Base-by-base conservation (phyloP, 1,140 invertebrate species). In the Lerema accius region DNA sequence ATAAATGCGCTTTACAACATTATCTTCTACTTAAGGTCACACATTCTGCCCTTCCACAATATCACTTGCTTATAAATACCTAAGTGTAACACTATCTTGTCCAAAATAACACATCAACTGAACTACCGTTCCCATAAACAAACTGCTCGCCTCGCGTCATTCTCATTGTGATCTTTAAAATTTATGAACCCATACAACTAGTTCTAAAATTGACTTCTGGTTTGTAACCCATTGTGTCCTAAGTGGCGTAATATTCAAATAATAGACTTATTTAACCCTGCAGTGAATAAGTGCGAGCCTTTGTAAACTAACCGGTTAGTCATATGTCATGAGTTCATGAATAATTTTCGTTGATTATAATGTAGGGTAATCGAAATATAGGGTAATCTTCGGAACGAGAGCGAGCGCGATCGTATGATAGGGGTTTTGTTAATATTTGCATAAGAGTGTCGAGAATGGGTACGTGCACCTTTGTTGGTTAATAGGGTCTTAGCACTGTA, bases 231-330 rank as follows among this genome's bases (percentile, higher is more conserved):
- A 77, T 84, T 84, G 82, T 84, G 17, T 26, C 46, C 40, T 76
- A 82, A 82, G 76, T 84, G 69, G 76, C 75, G 69, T 82, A 79
- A 82, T 82, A 81, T 84, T 84, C 55, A 74, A 84, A 82, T 82
- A 82, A 84, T 84, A 46, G 67, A 84, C 76, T 76, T 69, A 69
- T 64, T 69, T 70, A 75, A 78, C 71, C 71, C 68, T 50, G 28
- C 15, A 58, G 60, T 60, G 28, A 63, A 39, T 71, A 59, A 70
- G 51, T 67, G 39, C 10, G 62, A 13, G 19, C 15, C 23, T 32
- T 63, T 63, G 40, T 65, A 42, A 67, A 35, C 35, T 39, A 37
- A 79, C 77, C 68, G 71, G 74, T 79, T 73, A 43, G 17, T 43
- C 53, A 43, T 56, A 69, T 71, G 62, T 63, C 49, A 69, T 49